Base-by-base conservation (phyloP, 2,113 vertebrate species). In the Hippocampus zosterae region DNA sequence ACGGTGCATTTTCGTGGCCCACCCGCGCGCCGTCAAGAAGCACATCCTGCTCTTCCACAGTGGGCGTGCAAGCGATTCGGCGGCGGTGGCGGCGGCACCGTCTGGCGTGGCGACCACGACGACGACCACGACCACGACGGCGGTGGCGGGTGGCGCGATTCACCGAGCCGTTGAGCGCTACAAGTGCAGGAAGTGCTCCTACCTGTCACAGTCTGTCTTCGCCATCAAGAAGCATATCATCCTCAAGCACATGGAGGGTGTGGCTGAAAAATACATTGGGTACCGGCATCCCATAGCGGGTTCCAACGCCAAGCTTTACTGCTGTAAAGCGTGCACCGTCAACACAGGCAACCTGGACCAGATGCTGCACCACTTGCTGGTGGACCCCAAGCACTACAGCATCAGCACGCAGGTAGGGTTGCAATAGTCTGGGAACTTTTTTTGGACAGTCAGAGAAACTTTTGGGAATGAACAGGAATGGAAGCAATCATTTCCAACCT, bases 321-420 rank as follows among this genome's bases (percentile, higher is more conserved):
- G 93, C 81, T 99, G 97, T 88, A 99, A 96, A 79, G 93, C 94
- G 53, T 99, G 97, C 59, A 91, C 87, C 2, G 82, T 92, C 63
- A 87, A 84, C 67, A 93, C 94, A 10, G 93, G 93, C 74, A 95
- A 81, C 62, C 90, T 93, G 0, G 96, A 98, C 66, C 94, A 96
- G 59, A 87, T 99, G 76, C 90, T 98, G 77, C 98, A 95, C 72
- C 97, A 99, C 69, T 87, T 99, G 76, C 76, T 98, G 80, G 93
- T 94, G 0, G 93, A 95, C 0, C 95, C 97, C 23, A 85, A 81
- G 10, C 97, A 99, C 85, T 90, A 93, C 80, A 92, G 94, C 60
- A 73, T 98, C 80, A 94, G 27, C 57, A 33, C 57, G 15, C 27
- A 60, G 57, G 57, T 60, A 60, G 9, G 48, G 3, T 50, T 50